Percentiles rank a stretch among this genome's conserved stretches.
Conservation (phyloP, 2,113 vertebrate genomes). For the Acrocephalus kingi region DNA sequence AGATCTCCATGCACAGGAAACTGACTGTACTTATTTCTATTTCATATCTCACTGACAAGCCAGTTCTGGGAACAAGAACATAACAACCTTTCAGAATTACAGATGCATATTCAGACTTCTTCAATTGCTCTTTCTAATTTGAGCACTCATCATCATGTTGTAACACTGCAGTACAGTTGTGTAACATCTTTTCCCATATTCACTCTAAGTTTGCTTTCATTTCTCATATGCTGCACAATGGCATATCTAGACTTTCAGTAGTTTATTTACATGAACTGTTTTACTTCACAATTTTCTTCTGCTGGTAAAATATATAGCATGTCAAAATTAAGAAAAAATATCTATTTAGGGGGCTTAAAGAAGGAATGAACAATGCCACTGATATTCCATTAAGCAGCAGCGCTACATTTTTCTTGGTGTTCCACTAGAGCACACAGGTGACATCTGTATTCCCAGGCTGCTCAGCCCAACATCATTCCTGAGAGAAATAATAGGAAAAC, state of each 20-base stretch:
- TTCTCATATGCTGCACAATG: not conserved
- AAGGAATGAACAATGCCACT: not conserved
- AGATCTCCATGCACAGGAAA: not conserved
- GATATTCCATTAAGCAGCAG: not conserved
- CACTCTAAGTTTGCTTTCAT: not conserved
- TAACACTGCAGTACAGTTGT: not conserved
- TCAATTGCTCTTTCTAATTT: constrained; percentile 1
- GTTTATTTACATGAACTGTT: not conserved
- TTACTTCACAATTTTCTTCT: not conserved
- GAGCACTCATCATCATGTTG: not conserved
- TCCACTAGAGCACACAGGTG: not conserved
- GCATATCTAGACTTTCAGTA: not conserved
- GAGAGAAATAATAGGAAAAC: constrained; percentile 19
- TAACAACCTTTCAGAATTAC: not conserved
- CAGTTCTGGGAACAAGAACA: not conserved
- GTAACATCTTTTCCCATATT: constrained; percentile 12
- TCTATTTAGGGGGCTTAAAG: not conserved
- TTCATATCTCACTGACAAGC: not conserved
- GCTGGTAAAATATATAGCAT: not conserved
- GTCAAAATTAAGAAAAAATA: not conserved
- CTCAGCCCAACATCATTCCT: not conserved
- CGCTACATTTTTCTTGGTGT: not conserved
- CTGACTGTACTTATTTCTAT: not conserved
- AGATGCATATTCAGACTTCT: not conserved
- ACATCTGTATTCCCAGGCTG: not conserved